Evolutionary conservation across 2,797 vertebrate species (phyloP).

Genomic region (Adelosebastes latens): DNA sequence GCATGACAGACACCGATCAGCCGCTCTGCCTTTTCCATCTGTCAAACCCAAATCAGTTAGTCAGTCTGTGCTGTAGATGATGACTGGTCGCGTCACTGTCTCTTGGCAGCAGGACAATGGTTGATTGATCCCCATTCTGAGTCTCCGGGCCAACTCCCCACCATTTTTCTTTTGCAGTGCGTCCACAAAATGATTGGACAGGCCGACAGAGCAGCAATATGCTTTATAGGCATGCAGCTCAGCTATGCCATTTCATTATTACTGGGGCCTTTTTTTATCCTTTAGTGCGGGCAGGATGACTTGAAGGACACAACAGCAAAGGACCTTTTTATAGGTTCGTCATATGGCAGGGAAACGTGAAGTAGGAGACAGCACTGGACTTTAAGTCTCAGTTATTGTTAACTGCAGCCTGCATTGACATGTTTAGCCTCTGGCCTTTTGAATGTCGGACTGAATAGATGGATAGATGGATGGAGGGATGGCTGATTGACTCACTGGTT

Average conservation of each 20-base stretch:
- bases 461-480: not conserved
- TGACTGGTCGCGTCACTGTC: slow-evolving; percentile 10
- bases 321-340: slow-evolving; percentile 26
- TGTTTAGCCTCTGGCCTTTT: slow-evolving; percentile 7
- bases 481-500: not conserved
- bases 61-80: slow-evolving; percentile 35
- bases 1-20: not conserved
- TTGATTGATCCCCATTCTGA: slow-evolving; percentile 49
- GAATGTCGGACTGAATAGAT: not conserved
- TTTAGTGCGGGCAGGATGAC: slow-evolving; percentile 27
- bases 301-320: slow-evolving; percentile 41
- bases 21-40: not conserved
- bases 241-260: slow-evolving; percentile 54
- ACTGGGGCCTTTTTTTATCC: slow-evolving; percentile 20
- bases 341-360: not conserved
- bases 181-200: slow-evolving; percentile 30
- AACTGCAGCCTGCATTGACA: not conserved
- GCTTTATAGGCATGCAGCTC: slow-evolving; percentile 37
- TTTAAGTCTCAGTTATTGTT: slow-evolving; percentile 14
- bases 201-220: slow-evolving; percentile 12
- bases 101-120: slow-evolving; percentile 33
- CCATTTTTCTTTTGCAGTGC: slow-evolving; percentile 18
- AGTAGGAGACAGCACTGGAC: slow-evolving; percentile 5
- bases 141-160: not conserved
- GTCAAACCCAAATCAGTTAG: slow-evolving; percentile 14